Base-by-base conservation (phyloP, 2,797 vertebrate species). In the Helarctos malayanus region DNA sequence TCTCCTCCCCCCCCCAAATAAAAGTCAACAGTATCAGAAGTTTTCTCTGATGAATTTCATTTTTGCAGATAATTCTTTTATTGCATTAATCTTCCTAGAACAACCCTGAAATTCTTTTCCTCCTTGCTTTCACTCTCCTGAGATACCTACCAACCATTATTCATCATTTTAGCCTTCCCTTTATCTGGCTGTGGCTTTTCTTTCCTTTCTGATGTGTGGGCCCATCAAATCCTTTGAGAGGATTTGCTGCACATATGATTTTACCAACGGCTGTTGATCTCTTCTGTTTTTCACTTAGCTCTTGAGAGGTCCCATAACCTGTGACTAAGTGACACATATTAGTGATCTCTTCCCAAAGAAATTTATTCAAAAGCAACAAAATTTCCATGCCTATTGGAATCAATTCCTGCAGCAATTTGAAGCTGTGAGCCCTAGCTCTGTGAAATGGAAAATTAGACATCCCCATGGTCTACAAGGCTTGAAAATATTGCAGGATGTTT, bases 1-100 rank as follows among this genome's bases (percentile, higher is more conserved):
- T 92, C 41, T 7, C 41, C 41, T n/a, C 41, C 6, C 5, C 41
- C 41, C 41, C 41, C 41, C 41, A 41, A 41, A 47, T 19, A 61
- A 73, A 89, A 57, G 9, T 59, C 56, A 61, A 56, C 65, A 73
- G 49, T 81, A 89, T 82, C 11, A 81, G 45, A 87, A 82, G n/a
- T 89, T 92, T 94, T 61, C 41, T 95, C 54, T 69, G 49, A 86
- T 93, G 75, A 94, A 61, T 85, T 94, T 78, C 25, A 23, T 63
- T 80, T 86, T 94, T 52, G 63, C 12, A 52, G 57, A 47, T 13
- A 12, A 76, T 91, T 92, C 84, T 92, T 27, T 61, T 76, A 54
- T 81, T 18, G 15, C 25, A 76, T 80, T 63, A 23, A 49, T 94
- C 59, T 52, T 85, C 59, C 69, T 54, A 45, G 69, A 96, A 87